These are phyloP conservation scores for Shinisaurus crocodilurus DNA, from an alignment of 2,113 vertebrate genomes.

Conservation along the genomic window DNA sequence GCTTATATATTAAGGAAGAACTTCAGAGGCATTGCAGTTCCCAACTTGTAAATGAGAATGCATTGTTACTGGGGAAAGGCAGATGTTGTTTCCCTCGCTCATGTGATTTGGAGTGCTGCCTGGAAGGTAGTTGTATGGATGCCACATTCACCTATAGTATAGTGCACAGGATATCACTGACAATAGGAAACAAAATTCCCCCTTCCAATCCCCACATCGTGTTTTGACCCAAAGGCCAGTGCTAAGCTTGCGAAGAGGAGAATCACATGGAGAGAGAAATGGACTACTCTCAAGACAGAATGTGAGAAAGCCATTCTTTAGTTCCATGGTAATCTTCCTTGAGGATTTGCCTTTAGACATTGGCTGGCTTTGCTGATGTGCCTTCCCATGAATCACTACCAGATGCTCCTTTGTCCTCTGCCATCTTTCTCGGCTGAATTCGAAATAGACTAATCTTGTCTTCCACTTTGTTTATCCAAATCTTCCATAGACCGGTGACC, in stretches of 20 bases:
- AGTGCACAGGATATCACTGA: not conserved
- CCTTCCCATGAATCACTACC: not conserved
- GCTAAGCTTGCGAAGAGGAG: not conserved
- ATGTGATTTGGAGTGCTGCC: not conserved
- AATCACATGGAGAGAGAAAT: not conserved
- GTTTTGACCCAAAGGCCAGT: not conserved
- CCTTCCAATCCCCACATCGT: too few relatives aligned
- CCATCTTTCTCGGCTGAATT: not conserved
- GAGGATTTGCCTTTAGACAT: not conserved
- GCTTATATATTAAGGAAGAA: not conserved
- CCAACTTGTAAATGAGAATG: not conserved
- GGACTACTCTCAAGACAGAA: not conserved
- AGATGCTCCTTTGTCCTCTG: not conserved
- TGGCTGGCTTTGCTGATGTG: not conserved
- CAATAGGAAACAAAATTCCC: not conserved
- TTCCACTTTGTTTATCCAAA: conserved; percentile 18
- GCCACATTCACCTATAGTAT: not conserved
- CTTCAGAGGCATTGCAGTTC: not conserved
- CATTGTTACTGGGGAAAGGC: not conserved
- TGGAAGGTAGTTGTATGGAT: not conserved
- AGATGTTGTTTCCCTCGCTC: not conserved
- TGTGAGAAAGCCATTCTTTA: not conserved
- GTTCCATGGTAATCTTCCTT: not conserved
- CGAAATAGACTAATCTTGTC: not conserved
- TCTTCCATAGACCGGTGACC: not conserved